phyloP scores from a whole-genome alignment of 2,797 vertebrate genomes.

The Parauchenoglanis punctatus region DNA sequence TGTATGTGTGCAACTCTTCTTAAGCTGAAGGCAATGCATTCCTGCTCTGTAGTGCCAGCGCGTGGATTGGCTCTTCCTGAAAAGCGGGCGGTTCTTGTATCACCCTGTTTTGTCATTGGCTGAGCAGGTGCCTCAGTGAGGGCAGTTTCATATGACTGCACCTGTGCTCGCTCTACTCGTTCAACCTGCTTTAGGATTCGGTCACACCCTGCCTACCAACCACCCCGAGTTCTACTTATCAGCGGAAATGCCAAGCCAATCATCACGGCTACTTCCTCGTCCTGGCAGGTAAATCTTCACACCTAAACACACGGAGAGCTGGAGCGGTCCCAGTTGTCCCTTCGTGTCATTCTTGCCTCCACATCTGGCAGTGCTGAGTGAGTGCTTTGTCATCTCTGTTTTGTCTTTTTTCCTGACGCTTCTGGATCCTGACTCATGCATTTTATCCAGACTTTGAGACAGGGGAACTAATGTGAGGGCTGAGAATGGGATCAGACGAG shows the following conservation, averaged over 20 bases:
- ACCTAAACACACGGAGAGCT: slow-evolving; percentile 34
- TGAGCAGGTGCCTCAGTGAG: slow-evolving; percentile 66
- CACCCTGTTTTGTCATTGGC: slow-evolving; percentile 35
- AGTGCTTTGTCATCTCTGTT: slow-evolving; percentile 18
- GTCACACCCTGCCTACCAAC: slow-evolving; percentile 51
- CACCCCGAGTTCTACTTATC: slow-evolving; percentile 54
- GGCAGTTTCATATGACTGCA: slow-evolving; percentile 50
- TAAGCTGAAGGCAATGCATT: slow-evolving; percentile 7
- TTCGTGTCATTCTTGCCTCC: neutral
- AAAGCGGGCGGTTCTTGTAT: neutral
- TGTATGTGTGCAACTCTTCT: neutral
- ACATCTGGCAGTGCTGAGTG: neutral
- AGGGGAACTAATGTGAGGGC: slow-evolving; percentile 64
- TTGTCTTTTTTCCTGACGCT: neutral
- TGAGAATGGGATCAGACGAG: slow-evolving; percentile 83
- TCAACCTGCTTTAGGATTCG: slow-evolving; percentile 62
- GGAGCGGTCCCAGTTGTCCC: neutral
- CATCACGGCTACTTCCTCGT: slow-evolving; percentile 62
- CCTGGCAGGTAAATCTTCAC: slow-evolving; percentile 64
- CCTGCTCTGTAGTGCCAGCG: slow-evolving; percentile 12
- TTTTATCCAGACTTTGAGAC: slow-evolving; percentile 43
- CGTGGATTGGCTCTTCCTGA: slow-evolving; percentile 32
- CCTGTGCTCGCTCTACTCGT: slow-evolving; percentile 68
- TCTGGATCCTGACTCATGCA: slow-evolving; percentile 46
- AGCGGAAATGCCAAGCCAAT: slow-evolving; percentile 61